A percentile compares a stretch with the other conserved stretches of the same genome.
These are phyloP conservation scores for Ptychoptera contaminata DNA, from an alignment of 2,888 invertebrate genomes.

Conservation along the genomic window DNA sequence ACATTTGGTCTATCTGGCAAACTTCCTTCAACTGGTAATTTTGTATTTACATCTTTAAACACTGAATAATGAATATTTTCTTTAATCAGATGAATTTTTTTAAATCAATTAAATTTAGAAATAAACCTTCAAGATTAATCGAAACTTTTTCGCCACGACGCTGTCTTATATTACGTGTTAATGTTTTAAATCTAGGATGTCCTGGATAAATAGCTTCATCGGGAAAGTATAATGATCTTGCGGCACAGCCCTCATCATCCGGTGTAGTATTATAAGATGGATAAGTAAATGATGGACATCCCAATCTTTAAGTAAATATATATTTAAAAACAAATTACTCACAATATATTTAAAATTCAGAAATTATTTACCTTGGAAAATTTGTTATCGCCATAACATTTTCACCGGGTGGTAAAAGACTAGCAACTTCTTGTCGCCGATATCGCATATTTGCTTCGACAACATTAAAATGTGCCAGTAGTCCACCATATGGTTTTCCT, in stretches of 20 bases:
- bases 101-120: background rate
- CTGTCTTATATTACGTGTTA: conserved; percentile 83
- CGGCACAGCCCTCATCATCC: conserved; percentile 53
- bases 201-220: conserved; percentile 86
- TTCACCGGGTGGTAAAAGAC: conserved; percentile 61
- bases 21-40: conserved; percentile 68
- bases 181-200: conserved; percentile 89
- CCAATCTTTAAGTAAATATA: conserved; percentile 44
- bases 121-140: conserved; percentile 86
- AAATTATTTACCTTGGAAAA: conserved; percentile 62
- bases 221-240: conserved; percentile 80
- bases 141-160: conserved; percentile 89
- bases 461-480: conserved; percentile 91
- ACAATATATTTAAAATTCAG: conserved; percentile 10
- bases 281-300: conserved; percentile 74
- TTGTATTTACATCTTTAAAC: conserved; percentile 75
- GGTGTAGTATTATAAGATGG: conserved; percentile 52
- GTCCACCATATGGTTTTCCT: conserved; percentile 85
- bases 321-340: background rate
- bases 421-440: conserved; percentile 69
- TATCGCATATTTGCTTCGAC: conserved; percentile 96
- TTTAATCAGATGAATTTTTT: background rate
- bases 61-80: conserved; percentile 39
- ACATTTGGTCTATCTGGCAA: conserved; percentile 69
- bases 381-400: conserved; percentile 79